Percentiles rank a stretch among this genome's conserved stretches.
Evolutionary conservation across 37 sponge, comb jelly and placozoan species (phyloP).

Genomic region (Eunapius fragilis): DNA sequence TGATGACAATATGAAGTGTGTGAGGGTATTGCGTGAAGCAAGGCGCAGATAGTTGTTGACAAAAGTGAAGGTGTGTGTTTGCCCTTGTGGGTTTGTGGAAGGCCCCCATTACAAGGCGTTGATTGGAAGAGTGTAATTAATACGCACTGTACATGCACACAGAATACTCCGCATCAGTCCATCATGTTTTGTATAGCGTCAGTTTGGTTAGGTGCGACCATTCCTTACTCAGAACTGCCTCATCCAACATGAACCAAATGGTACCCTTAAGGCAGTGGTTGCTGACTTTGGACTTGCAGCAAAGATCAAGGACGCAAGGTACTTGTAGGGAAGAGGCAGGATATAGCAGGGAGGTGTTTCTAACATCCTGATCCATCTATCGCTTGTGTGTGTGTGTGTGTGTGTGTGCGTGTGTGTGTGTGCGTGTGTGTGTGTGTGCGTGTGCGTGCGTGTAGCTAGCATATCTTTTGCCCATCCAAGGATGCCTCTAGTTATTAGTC

Average conservation of each 20-base stretch:
- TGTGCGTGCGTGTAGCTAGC: too few relatives aligned
- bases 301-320: conserved; percentile 75
- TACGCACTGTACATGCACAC: background rate
- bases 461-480: too few relatives aligned
- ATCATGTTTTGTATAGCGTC: background rate
- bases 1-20: background rate
- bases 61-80: background rate
- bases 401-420: too few relatives aligned
- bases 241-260: conserved; percentile 51
- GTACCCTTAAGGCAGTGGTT: conserved; percentile 63
- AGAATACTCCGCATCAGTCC: too few relatives aligned
- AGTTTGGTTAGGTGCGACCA: background rate
- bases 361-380: too few relatives aligned
- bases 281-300: conserved; percentile 98
- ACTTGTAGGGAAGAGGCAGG: background rate
- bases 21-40: background rate
- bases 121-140: background rate
- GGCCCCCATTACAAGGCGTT: too few relatives aligned
- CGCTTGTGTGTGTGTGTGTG: too few relatives aligned
- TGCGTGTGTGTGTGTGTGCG: too few relatives aligned
- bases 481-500: too few relatives aligned
- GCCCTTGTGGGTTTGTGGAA: too few relatives aligned
- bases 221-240: conserved; percentile 75
- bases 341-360: background rate
- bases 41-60: background rate